A percentile compares a stretch with the other conserved stretches of the same genome.
phyloP scores from a whole-genome alignment of 2,113 vertebrate genomes.

The Campylomormyrus numenius region DNA sequence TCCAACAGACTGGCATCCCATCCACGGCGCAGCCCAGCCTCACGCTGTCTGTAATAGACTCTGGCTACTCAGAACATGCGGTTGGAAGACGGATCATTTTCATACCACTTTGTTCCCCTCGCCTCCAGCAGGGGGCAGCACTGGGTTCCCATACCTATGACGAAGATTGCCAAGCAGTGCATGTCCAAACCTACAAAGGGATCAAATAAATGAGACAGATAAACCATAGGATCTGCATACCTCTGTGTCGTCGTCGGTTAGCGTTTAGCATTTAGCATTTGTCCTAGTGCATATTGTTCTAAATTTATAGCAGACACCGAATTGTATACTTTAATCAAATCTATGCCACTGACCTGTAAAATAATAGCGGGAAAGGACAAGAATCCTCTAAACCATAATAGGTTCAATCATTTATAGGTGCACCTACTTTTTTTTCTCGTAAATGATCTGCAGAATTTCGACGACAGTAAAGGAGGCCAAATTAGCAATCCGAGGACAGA shows the following conservation, averaged over 20 bases:
- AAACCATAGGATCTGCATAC: neutral
- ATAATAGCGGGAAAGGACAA: neutral
- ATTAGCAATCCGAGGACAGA: neutral
- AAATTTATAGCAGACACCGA: neutral
- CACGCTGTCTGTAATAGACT: neutral
- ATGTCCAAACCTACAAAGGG: neutral
- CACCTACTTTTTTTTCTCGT: neutral
- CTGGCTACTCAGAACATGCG: neutral
- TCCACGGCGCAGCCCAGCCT: neutral
- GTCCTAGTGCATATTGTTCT: neutral
- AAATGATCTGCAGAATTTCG: neutral
- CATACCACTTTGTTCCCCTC: neutral
- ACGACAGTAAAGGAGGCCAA: too few species aligned
- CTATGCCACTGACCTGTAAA: neutral
- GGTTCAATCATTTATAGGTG: neutral
- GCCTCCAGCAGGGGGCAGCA: slow-evolving; percentile 56
- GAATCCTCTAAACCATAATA: neutral
- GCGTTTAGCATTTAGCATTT: neutral
- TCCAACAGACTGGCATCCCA: neutral
- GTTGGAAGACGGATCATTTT: neutral
- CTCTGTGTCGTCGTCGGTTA: neutral
- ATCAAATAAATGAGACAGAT: neutral
- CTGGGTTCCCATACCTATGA: slow-evolving; percentile 49
- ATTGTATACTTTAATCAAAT: neutral
- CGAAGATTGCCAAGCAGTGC: neutral